Percentiles rank a stretch among this genome's conserved stretches.
Conservation (phyloP, 2,797 vertebrate genomes). For the Lithobates sylvaticus region DNA sequence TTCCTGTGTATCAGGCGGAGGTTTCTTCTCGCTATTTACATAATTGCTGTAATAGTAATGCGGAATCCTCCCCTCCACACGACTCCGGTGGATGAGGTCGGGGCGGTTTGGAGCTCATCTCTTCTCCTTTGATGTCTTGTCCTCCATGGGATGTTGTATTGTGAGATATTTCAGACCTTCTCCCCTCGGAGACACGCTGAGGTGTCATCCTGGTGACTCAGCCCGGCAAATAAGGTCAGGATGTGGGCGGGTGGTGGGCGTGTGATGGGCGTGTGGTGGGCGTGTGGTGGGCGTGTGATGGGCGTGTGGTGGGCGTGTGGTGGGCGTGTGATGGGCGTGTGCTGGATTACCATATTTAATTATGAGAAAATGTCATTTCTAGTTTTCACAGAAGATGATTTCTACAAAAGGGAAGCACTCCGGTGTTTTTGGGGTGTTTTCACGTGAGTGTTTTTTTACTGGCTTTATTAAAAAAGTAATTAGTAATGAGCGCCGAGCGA, state of each 20-base stretch:
- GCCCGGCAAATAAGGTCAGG: background rate
- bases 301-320: background rate
- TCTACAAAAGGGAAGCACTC: background rate
- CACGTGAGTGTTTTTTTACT: too few species aligned
- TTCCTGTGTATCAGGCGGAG: conserved; percentile 1
- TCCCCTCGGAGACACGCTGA: background rate
- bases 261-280: too few species aligned
- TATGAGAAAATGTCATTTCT: background rate
- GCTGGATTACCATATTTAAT: background rate
- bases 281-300: too few species aligned
- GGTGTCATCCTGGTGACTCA: background rate
- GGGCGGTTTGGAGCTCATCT: background rate
- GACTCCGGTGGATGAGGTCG: background rate
- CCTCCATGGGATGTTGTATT: background rate
- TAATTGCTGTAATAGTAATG: conserved; percentile 28
- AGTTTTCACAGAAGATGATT: background rate
- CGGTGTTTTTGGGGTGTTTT: background rate
- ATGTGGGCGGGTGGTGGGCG: background rate
- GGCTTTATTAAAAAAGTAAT: too few species aligned
- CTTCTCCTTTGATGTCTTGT: background rate
- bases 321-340: too few species aligned
- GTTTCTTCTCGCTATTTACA: conserved; percentile 1
- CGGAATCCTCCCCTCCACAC: background rate
- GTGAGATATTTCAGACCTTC: background rate
- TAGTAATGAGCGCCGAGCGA: too few species aligned